phyloP scores from a whole-genome alignment of 2,113 vertebrate species.

The Prunella fulvescens region DNA sequence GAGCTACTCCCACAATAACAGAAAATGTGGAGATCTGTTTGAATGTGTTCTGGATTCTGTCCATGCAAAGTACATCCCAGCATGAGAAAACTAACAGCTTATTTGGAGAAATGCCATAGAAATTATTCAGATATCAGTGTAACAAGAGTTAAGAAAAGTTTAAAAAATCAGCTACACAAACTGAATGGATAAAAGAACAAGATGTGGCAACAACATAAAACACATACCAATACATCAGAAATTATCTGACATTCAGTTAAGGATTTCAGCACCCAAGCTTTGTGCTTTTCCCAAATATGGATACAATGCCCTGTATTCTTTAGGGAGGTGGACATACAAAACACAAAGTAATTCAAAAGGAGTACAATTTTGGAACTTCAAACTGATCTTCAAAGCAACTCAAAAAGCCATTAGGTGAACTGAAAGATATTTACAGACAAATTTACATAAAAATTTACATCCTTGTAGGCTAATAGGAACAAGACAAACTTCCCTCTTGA shows the following conservation, averaged over 20 bases:
- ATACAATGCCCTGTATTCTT: neutral
- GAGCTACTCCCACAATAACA: constrained; percentile 21
- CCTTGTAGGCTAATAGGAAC: neutral
- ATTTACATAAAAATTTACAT: neutral
- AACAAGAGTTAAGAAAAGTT: neutral
- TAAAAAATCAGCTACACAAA: neutral
- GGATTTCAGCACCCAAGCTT: neutral
- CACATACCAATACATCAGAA: neutral
- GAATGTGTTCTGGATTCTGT: neutral
- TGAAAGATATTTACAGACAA: neutral
- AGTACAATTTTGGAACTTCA: neutral
- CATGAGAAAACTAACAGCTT: neutral
- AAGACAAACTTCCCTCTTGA: neutral
- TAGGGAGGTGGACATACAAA: neutral
- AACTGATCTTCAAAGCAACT: neutral
- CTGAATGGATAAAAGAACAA: neutral
- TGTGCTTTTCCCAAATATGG: neutral
- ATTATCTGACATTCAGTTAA: neutral
- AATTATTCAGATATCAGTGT: neutral
- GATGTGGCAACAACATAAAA: neutral
- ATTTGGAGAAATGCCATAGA: neutral
- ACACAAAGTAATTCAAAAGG: neutral
- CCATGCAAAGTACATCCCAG: neutral
- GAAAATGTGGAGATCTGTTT: neutral
- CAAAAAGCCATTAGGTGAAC: neutral